phyloP scores from a whole-genome alignment of 2,113 vertebrate genomes.

The Vombatus ursinus region DNA sequence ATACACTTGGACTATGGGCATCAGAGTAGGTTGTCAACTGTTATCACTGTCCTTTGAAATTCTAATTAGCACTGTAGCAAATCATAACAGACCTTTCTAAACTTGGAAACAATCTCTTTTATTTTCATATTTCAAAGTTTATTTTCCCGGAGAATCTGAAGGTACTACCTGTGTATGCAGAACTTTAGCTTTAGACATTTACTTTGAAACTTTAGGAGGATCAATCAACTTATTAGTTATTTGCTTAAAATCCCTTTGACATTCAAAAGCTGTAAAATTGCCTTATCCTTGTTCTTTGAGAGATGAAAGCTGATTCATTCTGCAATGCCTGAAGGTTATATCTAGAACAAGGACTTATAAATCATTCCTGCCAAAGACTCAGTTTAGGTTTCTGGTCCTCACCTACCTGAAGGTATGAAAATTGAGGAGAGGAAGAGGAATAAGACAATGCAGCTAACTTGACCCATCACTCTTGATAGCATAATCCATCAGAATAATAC shows the following conservation, averaged over 20 bases:
- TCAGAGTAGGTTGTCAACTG: not conserved
- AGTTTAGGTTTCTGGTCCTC: not conserved
- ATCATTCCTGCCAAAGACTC: not conserved
- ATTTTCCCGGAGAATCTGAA: not conserved
- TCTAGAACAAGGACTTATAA: not conserved
- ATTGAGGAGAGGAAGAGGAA: not conserved
- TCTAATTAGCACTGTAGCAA: not conserved
- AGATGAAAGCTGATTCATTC: slow-evolving; percentile 1
- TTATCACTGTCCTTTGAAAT: not conserved
- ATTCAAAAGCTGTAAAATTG: not conserved
- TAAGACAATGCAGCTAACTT: not conserved
- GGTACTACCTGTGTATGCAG: not conserved
- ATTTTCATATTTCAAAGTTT: slow-evolving; percentile 1
- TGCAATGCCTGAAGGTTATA: not conserved
- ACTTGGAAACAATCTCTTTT: not conserved
- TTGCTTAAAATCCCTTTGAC: not conserved
- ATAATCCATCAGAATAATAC: not conserved
- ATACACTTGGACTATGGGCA: not conserved
- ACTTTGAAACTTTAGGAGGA: not conserved
- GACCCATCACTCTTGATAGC: not conserved
- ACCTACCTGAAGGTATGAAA: not conserved
- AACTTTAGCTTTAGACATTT: not conserved
- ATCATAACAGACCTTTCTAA: not conserved
- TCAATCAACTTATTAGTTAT: not conserved
- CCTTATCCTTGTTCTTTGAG: not conserved